Evolutionary conservation across 1,140 invertebrate species (phyloP).

Genomic region (Brachionus rubens): DNA sequence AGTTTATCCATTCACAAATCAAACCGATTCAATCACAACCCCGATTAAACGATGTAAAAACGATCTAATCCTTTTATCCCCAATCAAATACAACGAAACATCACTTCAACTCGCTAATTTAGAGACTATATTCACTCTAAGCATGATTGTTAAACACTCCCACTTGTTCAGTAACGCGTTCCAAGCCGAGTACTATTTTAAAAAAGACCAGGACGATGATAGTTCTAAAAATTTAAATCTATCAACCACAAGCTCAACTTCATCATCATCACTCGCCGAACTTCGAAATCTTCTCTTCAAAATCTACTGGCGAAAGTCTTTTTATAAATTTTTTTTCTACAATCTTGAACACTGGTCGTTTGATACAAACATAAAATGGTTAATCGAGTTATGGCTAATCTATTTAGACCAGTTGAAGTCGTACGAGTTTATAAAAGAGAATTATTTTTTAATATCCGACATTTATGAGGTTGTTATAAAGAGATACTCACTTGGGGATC

Average conservation of each 20-base stretch:
- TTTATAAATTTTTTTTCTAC: conserved; percentile 37
- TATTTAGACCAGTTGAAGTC: background rate
- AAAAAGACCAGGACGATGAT: too few relatives aligned
- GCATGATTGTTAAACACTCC: conserved; percentile 16
- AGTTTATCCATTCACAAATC: background rate
- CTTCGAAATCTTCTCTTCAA: background rate
- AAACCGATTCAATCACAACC: background rate
- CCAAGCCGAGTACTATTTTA: background rate
- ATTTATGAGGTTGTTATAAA: conserved; percentile 6
- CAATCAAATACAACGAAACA: background rate
- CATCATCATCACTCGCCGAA: background rate
- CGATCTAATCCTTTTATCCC: too few relatives aligned
- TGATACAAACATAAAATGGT: background rate
- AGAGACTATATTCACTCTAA: background rate
- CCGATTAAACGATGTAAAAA: background rate
- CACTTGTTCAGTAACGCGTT: background rate
- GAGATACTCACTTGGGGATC: background rate
- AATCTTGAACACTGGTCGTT: conserved; percentile 33
- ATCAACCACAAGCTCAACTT: background rate
- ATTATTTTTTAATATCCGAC: background rate
- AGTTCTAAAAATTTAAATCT: background rate
- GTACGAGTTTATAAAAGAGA: background rate
- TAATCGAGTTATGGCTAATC: conserved; percentile 1
- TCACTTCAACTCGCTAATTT: background rate
- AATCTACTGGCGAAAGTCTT: conserved; percentile 32